These are phyloP conservation scores for Erethizon dorsatum DNA, from an alignment of 2,797 vertebrate genomes.

Conservation along the genomic window DNA sequence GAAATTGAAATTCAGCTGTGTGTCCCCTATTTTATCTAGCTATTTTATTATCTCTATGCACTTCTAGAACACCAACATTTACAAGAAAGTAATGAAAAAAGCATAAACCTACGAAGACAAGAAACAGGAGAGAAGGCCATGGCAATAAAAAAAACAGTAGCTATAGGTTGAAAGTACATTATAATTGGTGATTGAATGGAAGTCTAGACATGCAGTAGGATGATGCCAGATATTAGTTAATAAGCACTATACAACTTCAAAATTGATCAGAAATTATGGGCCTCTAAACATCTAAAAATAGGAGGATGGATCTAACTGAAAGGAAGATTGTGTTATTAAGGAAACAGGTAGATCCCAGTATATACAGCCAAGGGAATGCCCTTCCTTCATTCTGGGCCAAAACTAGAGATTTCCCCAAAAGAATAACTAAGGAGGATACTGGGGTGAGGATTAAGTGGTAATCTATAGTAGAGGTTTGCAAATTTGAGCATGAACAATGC, in stretches of 20 bases:
- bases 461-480: background rate
- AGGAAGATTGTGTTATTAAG: background rate
- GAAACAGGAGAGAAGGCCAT: background rate
- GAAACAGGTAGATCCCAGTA: background rate
- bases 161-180: background rate
- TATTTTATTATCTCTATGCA: background rate
- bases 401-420: background rate
- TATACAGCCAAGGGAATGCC: background rate
- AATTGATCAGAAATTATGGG: background rate
- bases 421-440: background rate
- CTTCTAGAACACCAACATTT: background rate
- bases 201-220: background rate
- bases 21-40: background rate
- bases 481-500: background rate
- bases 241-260: background rate
- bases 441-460: background rate
- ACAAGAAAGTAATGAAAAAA: background rate
- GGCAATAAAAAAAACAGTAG: background rate
- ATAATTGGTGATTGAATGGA: background rate
- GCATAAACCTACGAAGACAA: background rate
- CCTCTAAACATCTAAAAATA: background rate
- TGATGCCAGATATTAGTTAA: background rate
- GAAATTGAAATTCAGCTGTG: background rate
- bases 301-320: background rate
- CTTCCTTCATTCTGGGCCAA: background rate